Evolutionary conservation across 2,113 vertebrate species (phyloP).

Genomic region (Maccullochella peelii): DNA sequence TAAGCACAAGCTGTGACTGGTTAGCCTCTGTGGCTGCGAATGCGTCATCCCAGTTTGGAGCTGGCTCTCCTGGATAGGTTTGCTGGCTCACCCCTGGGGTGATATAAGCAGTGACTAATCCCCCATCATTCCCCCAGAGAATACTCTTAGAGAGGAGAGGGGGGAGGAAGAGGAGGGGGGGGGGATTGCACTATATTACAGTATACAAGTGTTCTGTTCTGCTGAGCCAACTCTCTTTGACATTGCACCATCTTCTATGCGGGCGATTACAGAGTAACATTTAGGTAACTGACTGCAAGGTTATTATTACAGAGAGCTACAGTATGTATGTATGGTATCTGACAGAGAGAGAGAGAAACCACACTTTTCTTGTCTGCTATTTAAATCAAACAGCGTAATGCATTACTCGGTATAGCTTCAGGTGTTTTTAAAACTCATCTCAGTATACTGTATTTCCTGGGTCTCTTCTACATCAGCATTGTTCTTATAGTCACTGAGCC

Average conservation of each 20-base stretch:
- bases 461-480: not conserved
- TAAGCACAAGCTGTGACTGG: slow-evolving; percentile 41
- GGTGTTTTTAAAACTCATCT: not conserved
- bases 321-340: not conserved
- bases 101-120: slow-evolving; percentile 70
- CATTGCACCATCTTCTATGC: slow-evolving; percentile 67
- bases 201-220: slow-evolving; percentile 55
- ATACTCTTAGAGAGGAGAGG: slow-evolving; percentile 40
- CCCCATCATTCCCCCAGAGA: slow-evolving; percentile 54
- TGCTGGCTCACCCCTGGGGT: slow-evolving; percentile 53
- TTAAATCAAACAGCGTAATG: not conserved
- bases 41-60: slow-evolving; percentile 48
- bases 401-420: not conserved
- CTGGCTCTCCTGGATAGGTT: slow-evolving; percentile 49
- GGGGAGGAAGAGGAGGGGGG: not conserved
- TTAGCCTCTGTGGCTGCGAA: slow-evolving; percentile 43
- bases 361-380: not conserved
- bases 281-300: slow-evolving; percentile 55
- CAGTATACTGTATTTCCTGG: not conserved
- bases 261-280: slow-evolving; percentile 52
- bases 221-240: slow-evolving; percentile 74
- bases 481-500: not conserved
- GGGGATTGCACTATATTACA: slow-evolving; percentile 51
- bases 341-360: not conserved
- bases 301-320: slow-evolving; percentile 15